A percentile compares a stretch with the other conserved stretches of the same genome.
phyloP scores from a whole-genome alignment of 2,797 vertebrate species.

The Argya squamiceps region DNA sequence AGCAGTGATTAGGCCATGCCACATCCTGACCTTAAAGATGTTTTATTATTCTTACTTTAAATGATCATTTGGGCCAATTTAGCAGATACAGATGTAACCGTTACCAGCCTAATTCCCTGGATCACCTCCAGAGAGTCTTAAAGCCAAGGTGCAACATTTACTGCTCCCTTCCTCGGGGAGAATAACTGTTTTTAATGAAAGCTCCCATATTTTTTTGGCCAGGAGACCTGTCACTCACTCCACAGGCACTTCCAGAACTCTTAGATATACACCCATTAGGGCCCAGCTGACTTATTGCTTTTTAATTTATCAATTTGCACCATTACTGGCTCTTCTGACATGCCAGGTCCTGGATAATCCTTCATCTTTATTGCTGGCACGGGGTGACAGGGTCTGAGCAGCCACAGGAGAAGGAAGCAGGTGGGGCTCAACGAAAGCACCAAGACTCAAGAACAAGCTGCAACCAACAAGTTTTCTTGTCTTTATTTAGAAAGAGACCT shows the following conservation, averaged over 20 bases:
- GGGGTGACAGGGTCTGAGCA: conserved; percentile 10
- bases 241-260: conserved; percentile 15
- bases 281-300: conserved; percentile 33
- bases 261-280: not conserved
- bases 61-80: conserved; percentile 56
- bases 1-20: not conserved
- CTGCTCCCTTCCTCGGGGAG: not conserved
- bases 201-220: conserved; percentile 18
- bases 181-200: conserved; percentile 45
- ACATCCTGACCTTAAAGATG: conserved; percentile 25
- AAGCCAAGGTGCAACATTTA: conserved; percentile 56
- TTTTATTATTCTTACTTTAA: conserved; percentile 65
- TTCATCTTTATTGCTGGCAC: conserved; percentile 53
- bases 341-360: not conserved
- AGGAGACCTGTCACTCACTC: conserved; percentile 17
- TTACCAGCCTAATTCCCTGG: conserved; percentile 55
- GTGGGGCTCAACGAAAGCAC: not conserved
- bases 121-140: conserved; percentile 60
- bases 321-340: conserved; percentile 4
- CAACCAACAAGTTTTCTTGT: conserved; percentile 72
- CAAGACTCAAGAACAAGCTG: not conserved
- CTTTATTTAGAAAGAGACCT: conserved; percentile 97
- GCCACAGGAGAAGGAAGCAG: not conserved
- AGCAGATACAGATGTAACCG: conserved; percentile 61
- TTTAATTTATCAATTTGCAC: conserved; percentile 64